A percentile compares a stretch with the other conserved stretches of the same genome.
phyloP scores from a whole-genome alignment of 2,113 vertebrate species.

The Grammomys dolichurus region DNA sequence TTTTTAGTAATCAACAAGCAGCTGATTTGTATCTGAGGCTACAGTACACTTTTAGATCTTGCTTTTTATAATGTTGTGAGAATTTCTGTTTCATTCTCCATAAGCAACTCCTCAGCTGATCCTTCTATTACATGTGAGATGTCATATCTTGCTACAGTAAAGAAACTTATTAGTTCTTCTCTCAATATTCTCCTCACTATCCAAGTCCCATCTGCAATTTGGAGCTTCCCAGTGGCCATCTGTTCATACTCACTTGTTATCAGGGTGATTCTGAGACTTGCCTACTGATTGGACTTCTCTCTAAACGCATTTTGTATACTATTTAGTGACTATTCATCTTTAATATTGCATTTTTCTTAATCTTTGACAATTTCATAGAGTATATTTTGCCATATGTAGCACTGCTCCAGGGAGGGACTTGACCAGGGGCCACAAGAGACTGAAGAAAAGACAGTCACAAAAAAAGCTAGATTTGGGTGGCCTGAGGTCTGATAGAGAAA shows the following conservation, averaged over 20 bases:
- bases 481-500: neutral
- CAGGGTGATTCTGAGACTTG: neutral
- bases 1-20: slow-evolving; percentile 21
- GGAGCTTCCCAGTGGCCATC: neutral
- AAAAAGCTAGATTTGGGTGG: neutral
- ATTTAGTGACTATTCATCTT: neutral
- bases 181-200: neutral
- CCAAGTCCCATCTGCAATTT: neutral
- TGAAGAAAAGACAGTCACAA: neutral
- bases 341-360: neutral
- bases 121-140: neutral
- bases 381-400: neutral
- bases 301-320: neutral
- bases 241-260: neutral
- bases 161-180: neutral
- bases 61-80: neutral
- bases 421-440: neutral
- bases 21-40: neutral
- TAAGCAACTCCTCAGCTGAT: neutral
- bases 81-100: neutral
- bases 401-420: neutral
- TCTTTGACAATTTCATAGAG: neutral
- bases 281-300: neutral
- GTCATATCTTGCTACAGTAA: neutral
- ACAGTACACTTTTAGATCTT: neutral